Base-by-base conservation (phyloP, 2,888 invertebrate species). In the Tenodera sinensis region DNA sequence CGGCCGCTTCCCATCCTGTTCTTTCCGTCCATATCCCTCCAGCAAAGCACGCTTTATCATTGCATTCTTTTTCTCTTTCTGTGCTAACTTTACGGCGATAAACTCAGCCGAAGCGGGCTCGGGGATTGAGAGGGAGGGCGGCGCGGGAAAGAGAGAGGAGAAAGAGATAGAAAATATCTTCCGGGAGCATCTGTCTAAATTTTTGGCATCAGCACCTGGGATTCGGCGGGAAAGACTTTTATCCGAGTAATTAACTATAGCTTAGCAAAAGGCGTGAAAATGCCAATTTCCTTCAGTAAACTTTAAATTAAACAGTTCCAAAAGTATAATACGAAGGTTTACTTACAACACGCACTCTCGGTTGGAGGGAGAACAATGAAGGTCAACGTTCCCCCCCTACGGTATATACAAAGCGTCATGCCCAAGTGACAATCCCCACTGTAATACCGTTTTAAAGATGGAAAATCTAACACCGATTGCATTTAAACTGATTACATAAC, bases 51-150 rank as follows among this genome's bases (percentile, higher is more conserved):
- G 54, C 87, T 84, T 88, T 89, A 89, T 88, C 88, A 86, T 89
- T 87, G 88, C 89, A 54, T 47, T 86, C 87, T 87, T 90, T 89
- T 88, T 88, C 87, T 88, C 85, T 87, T 86, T 86, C 86, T 86
- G 86, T 86, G 86, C 89, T 88, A 86, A 88, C 88, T 88, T 88
- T 87, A 85, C 85, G 83, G 30, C 84, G 88, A 89, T 89, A 89
- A 88, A 89, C 89, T 81, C 28, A 87, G 84, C 27, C 88, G 83
- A 7, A 30, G 81, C n/a, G 88, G 27, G 81, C 27, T 71, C 27
- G 34, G 47, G 15, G 30, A 83, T 25, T 34, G 42, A 28, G 34
- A 34, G 34, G n/a, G 88, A 27, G 82, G 83, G 90, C 85, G 89
- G 84, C 84, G 84, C 30, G 83, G 54, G 90, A 34, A 89, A 86